Percentiles rank a stretch among this genome's conserved stretches.
phyloP scores from a whole-genome alignment of 2,797 vertebrate species.

The Sus cebifrons region DNA sequence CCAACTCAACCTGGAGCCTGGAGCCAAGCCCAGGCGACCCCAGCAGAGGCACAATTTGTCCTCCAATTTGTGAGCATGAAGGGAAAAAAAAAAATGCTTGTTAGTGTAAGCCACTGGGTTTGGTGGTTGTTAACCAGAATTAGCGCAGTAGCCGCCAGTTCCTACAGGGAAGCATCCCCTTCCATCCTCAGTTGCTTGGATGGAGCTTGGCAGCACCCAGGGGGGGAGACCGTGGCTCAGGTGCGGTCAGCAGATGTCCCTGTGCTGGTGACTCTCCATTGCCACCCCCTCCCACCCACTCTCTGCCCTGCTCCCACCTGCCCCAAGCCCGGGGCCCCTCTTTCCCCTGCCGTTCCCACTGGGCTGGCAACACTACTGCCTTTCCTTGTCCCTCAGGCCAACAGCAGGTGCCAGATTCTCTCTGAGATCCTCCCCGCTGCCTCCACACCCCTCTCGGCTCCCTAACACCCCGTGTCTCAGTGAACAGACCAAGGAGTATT shows the following conservation, averaged over 20 bases:
- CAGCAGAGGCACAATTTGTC: not conserved
- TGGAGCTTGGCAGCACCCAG: not conserved
- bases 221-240: not conserved
- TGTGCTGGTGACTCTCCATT: not conserved
- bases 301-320: not conserved
- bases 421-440: not conserved
- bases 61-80: not conserved
- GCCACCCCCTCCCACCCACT: accelerated
- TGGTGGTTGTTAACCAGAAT: not conserved
- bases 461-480: not conserved
- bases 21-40: not conserved
- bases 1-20: not conserved
- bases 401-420: no score
- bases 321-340: not conserved
- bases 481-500: not conserved
- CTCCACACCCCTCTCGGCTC: not conserved
- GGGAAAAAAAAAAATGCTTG: not conserved
- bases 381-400: not conserved
- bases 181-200: not conserved
- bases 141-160: accelerated
- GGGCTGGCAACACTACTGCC: not conserved
- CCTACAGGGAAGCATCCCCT: no score
- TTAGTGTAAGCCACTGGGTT: not conserved
- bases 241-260: not conserved
- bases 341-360: not conserved